These are phyloP conservation scores for Caenorhabditis parvicauda DNA, from an alignment of 2,888 invertebrate species.

Conservation along the genomic window DNA sequence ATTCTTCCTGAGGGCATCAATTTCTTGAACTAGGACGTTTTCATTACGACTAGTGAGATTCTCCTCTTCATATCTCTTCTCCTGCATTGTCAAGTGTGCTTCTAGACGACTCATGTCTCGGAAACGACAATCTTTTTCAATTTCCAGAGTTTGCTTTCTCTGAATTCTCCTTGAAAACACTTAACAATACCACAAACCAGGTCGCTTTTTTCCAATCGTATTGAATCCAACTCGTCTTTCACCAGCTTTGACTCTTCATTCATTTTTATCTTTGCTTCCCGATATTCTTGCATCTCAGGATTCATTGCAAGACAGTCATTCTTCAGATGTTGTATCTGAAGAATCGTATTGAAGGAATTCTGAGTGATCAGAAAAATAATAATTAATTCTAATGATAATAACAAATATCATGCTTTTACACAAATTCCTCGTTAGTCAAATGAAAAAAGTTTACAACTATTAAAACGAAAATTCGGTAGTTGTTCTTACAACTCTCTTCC, in stretches of 20 bases:
- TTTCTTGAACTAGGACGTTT: conserved; percentile 35
- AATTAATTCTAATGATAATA: too few species aligned
- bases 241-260: not conserved
- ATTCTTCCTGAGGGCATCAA: conserved; percentile 30
- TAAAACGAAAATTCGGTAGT: too few species aligned
- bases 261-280: not conserved
- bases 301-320: not conserved
- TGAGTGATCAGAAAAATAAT: too few species aligned
- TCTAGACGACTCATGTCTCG: conserved; percentile 22
- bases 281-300: not conserved
- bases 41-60: conserved; percentile 34
- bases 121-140: conserved; percentile 34
- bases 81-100: conserved; percentile 10
- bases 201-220: too few species aligned
- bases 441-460: too few species aligned
- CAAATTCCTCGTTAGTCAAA: too few species aligned
- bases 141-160: conserved; percentile 23
- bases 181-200: not conserved
- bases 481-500: too few species aligned
- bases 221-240: not conserved
- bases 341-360: too few species aligned
- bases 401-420: too few species aligned
- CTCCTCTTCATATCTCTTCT: conserved; percentile 28
- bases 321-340: not conserved
- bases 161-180: conserved; percentile 4